Conservation (phyloP, 2,888 invertebrate species). For the Axea sp. region DNA sequence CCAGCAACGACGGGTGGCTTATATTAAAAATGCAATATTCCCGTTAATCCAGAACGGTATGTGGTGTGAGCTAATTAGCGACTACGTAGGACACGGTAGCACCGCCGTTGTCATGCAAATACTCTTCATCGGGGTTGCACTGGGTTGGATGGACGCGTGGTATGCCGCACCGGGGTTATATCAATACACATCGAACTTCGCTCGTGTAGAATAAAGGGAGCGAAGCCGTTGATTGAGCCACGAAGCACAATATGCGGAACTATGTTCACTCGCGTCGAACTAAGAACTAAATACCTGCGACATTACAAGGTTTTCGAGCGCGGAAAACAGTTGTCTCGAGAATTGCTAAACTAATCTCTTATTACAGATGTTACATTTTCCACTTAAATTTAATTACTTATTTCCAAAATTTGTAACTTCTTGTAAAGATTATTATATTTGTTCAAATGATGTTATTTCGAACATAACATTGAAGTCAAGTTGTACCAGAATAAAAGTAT, state of each 20-base stretch:
- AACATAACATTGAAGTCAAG: too few species aligned
- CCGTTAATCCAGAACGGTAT: constrained; percentile 75
- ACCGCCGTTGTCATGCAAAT: constrained; percentile 69
- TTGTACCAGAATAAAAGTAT: too few species aligned
- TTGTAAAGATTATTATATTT: too few species aligned
- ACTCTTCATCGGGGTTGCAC: constrained; percentile 58
- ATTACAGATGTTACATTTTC: too few species aligned
- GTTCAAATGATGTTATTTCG: too few species aligned
- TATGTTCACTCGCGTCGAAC: constrained; percentile 54
- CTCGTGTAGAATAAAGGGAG: constrained; percentile 67
- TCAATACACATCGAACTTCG: constrained; percentile 74
- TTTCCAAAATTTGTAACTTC: too few species aligned
- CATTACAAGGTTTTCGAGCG: constrained; percentile 40
- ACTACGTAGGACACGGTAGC: constrained; percentile 67
- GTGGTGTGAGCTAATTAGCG: constrained; percentile 75
- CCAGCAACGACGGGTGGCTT: constrained; percentile 64
- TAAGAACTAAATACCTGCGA: constrained; percentile 64
- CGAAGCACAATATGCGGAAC: constrained; percentile 68
- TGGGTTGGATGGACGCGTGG: constrained; percentile 57
- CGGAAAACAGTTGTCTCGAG: constrained; percentile 30
- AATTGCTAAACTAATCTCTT: constrained; percentile 39
- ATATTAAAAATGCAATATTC: constrained; percentile 78
- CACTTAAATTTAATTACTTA: too few species aligned
- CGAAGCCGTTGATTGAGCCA: constrained; percentile 73
- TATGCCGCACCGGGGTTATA: constrained; percentile 67